A percentile compares a stretch with the other conserved stretches of the same genome.
Conservation (phyloP, 2,113 vertebrate genomes). For the Salvelinus alpinus region DNA sequence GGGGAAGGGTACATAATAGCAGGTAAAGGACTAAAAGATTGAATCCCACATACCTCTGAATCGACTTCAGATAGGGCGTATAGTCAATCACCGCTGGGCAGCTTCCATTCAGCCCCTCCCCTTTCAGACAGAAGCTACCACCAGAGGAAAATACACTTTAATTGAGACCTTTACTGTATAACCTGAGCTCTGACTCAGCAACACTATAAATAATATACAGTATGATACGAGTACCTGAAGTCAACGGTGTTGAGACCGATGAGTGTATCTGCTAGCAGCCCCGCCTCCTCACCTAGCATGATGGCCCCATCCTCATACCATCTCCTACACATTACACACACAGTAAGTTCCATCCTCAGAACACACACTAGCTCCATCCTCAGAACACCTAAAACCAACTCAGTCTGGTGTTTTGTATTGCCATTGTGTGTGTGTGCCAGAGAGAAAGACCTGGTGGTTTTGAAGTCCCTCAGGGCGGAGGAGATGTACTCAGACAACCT, state of each 20-base stretch:
- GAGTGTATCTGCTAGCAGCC: constrained; percentile 92
- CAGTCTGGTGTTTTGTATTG: too few species aligned
- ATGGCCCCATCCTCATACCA: constrained; percentile 96
- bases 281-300: constrained; percentile 92
- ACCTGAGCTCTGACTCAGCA: too few species aligned
- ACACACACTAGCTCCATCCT: neutral
- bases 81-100: constrained; percentile 95
- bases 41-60: constrained; percentile 83
- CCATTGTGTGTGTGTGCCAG: neutral
- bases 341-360: neutral
- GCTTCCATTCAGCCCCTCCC: constrained; percentile 88
- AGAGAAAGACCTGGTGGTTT: constrained; percentile 85
- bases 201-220: neutral
- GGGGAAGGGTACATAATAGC: too few species aligned
- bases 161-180: neutral
- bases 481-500: constrained; percentile 96
- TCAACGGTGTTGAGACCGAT: constrained; percentile 97
- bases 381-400: neutral
- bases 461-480: constrained; percentile 91
- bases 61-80: constrained; percentile 95
- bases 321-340: constrained; percentile 74
- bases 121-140: constrained; percentile 94
- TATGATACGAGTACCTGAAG: constrained; percentile 83
- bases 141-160: constrained; percentile 6
- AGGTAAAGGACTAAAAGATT: neutral